Evolutionary conservation across 2,888 invertebrate genomes (phyloP).

Genomic region (Tipula vernalis): DNA sequence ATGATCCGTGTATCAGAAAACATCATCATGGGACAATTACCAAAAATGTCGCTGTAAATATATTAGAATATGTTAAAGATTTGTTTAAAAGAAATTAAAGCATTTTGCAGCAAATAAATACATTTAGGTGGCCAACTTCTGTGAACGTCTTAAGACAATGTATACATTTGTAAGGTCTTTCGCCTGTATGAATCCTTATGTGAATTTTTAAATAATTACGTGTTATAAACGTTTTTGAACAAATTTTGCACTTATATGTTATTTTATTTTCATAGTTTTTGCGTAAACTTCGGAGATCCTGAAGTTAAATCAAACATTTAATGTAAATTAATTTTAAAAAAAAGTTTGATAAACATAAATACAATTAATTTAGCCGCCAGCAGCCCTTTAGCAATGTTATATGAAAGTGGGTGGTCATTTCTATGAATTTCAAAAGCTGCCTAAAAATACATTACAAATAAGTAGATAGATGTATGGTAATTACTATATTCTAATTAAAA

Average conservation of each 20-base stretch:
- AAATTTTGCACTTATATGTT: neutral
- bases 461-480: neutral
- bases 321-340: neutral
- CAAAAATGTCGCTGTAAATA: neutral
- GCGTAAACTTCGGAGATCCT: neutral
- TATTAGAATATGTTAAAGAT: neutral
- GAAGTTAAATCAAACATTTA: neutral
- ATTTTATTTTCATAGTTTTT: neutral
- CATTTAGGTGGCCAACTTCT: neutral
- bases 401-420: neutral
- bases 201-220: conserved; percentile 7
- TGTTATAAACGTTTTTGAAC: conserved; percentile 6
- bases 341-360: neutral
- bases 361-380: neutral
- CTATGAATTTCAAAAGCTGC: neutral
- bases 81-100: neutral
- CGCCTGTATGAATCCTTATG: neutral
- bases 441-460: neutral
- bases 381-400: neutral
- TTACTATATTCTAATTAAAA: neutral
- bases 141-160: neutral
- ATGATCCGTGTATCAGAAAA: no score
- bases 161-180: neutral
- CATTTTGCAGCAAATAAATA: neutral
- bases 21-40: no score